These are phyloP conservation scores for Bilobella aurantiaca DNA, from an alignment of 1,140 invertebrate genomes.

Conservation along the genomic window DNA sequence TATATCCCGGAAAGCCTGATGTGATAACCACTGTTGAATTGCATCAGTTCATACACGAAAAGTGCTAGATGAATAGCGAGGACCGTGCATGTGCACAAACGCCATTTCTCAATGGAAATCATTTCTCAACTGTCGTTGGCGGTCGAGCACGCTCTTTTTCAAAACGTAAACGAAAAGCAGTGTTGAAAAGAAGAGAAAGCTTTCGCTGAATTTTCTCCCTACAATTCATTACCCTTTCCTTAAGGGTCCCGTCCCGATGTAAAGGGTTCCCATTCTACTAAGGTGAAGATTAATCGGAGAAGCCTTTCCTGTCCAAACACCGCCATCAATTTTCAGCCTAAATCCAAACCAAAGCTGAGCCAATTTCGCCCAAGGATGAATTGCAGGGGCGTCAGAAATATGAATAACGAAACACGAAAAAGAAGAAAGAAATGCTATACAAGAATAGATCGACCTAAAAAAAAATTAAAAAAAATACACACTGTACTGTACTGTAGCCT, in stretches of 20 bases:
- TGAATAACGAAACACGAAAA: too few relatives aligned
- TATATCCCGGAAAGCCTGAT: too few relatives aligned
- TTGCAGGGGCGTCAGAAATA: too few relatives aligned
- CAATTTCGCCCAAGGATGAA: too few relatives aligned
- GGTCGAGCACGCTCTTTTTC: background rate
- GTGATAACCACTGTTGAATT: too few relatives aligned
- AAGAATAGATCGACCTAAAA: too few relatives aligned
- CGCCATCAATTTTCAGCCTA: background rate
- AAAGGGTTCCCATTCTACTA: background rate
- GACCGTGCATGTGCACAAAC: background rate
- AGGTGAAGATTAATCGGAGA: slow-evolving; percentile 4
- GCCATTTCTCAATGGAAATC: background rate
- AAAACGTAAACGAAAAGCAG: background rate
- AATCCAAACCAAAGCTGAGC: too few relatives aligned
- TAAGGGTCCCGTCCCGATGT: background rate
- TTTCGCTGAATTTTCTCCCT: background rate
- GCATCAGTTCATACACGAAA: background rate
- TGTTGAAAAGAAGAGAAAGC: background rate
- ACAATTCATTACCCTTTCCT: background rate
- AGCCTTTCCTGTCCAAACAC: background rate
- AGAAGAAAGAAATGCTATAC: too few relatives aligned
- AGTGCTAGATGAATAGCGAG: background rate
- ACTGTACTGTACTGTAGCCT: too few relatives aligned
- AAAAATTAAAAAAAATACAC: too few relatives aligned
- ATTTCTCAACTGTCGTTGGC: slow-evolving; percentile 1